Base-by-base conservation (phyloP, 2,797 vertebrate genomes). In the Acipenser ruthenus region DNA sequence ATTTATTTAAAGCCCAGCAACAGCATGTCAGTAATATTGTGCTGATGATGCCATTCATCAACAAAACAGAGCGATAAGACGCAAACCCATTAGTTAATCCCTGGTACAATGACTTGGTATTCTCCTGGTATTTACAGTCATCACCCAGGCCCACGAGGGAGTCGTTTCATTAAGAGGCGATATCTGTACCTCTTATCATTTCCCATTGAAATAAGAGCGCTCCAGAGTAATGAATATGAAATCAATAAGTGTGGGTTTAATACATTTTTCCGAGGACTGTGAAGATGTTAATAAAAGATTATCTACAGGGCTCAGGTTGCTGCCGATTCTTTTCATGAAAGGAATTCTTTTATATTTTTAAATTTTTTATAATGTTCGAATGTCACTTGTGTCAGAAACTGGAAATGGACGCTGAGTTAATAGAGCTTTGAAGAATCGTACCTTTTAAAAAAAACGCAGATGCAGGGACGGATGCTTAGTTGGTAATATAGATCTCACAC, bases 241-340 rank as follows among this genome's bases (percentile, higher is more conserved):
- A 50, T 50, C 55, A 13, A 49, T 18, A 18, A 18, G 15, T 37
- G 4, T 4, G 23, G 23, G 23, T 37, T 37, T 37, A 37, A 37
- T 37, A 37, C 23, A 37, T 37, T 37, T 37, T 83, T 84, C 81
- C 73, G 72, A 49, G 50, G 13, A 18, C n/a, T 67, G 63, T 59
- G 68, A 70, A 12, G 23, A 60, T 52, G 47, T 61, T 67, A 73
- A 73, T 76, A 81, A 79, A 82, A 77, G 71, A 70, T 85, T 89
- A 88, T 90, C 86, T 89, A 75, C 82, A 83, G 68, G 77, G 80
- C 82, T 86, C 88, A 87, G 87, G 80, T 85, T 80, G 80, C 72
- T 79, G 74, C 73, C 65, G 77, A 82, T 77, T 79, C 79, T 68
- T 75, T 37, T 83, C 80, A 82, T 75, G 73, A 84, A 70, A 81